A percentile compares a stretch with the other conserved stretches of the same genome.
Conservation (phyloP, 2,888 invertebrate genomes). For the Temnothorax rugatulus region DNA sequence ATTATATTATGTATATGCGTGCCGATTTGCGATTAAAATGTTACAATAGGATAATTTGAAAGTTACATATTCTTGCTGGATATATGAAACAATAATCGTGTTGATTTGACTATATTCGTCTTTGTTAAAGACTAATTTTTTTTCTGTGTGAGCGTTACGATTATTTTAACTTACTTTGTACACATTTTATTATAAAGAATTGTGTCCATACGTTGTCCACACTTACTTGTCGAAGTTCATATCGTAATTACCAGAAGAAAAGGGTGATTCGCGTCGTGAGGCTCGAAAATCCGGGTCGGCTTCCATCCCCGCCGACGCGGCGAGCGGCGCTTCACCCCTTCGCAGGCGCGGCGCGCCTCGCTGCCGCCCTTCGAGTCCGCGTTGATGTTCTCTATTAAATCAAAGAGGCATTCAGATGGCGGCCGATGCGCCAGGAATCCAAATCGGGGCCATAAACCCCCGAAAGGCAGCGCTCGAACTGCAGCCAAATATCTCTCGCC, state of each 20-base stretch:
- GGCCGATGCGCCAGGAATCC: constrained; percentile 81
- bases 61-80: too few species aligned
- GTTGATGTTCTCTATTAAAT: constrained; percentile 83
- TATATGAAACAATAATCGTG: too few species aligned
- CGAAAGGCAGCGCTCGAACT: constrained; percentile 69
- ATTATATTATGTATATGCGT: too few species aligned
- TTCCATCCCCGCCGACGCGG: background rate
- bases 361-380: constrained; percentile 70
- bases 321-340: constrained; percentile 62
- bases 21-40: too few species aligned
- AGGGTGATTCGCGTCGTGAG: background rate
- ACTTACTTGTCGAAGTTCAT: background rate
- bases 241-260: background rate
- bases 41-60: too few species aligned
- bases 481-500: constrained; percentile 61
- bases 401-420: constrained; percentile 83
- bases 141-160: too few species aligned
- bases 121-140: too few species aligned
- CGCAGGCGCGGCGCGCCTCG: constrained; percentile 35
- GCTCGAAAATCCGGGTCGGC: constrained; percentile 21
- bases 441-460: constrained; percentile 81
- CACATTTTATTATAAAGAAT: background rate
- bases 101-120: too few species aligned
- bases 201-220: background rate
- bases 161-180: background rate